Evolutionary conservation across 2,797 vertebrate species (phyloP).

Genomic region (Bovichtus variegatus): DNA sequence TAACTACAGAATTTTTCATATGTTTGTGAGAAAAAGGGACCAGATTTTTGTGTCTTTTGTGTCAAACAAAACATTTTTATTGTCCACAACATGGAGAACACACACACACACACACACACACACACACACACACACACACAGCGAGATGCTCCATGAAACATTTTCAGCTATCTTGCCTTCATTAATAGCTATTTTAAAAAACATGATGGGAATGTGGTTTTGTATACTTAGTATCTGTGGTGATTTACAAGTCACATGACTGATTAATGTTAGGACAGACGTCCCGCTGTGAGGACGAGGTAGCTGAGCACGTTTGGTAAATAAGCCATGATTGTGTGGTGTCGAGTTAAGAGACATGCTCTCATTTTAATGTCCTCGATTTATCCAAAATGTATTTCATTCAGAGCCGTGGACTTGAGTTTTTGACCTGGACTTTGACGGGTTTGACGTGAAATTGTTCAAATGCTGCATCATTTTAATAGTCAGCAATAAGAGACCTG

Average conservation of each 20-base stretch:
- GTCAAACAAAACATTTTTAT: neutral
- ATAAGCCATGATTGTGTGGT: neutral
- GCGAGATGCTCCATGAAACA: neutral
- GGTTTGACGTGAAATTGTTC: neutral
- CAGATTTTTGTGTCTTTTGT: neutral
- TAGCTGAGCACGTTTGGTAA: neutral
- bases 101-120: no score
- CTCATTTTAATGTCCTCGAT: neutral
- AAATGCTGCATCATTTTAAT: neutral
- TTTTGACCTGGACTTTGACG: no score
- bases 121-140: no score
- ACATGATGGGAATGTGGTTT: neutral
- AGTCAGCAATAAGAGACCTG: neutral
- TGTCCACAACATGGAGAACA: neutral
- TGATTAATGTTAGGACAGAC: neutral
- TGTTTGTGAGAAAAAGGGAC: slow-evolving; percentile 10
- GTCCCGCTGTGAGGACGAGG: neutral
- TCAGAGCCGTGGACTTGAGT: neutral
- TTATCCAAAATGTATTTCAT: neutral
- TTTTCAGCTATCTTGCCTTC: neutral
- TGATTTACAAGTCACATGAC: neutral
- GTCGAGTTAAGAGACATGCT: neutral
- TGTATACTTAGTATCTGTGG: neutral
- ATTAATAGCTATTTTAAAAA: neutral
- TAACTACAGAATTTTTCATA: neutral